Evolutionary conservation across 2,888 invertebrate genomes (phyloP), one percentile per base, ranked within the genome.

Genomic region (Pyralis farinalis): DNA sequence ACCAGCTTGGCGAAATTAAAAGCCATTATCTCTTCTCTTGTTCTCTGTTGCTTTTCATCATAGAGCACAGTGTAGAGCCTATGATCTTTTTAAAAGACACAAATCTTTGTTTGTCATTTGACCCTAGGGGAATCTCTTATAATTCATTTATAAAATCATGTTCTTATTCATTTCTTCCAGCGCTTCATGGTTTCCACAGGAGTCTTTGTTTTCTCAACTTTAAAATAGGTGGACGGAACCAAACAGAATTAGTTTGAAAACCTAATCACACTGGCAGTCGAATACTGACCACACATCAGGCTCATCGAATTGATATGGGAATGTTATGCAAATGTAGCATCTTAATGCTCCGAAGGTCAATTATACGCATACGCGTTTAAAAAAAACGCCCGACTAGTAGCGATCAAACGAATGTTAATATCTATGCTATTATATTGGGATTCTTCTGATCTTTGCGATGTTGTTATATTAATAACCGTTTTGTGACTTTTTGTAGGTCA

Each of bases 291-390:
- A 34, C 34, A 32, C 34, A 42, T 45, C 35, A 30, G 12, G 39
- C 39, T 27, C 33, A 27, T 33, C 39, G 39, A 39, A 39, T 39
- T 28, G 16, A 16, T 39, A 39, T 33, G 20, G 33, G 43, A 42
- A 44, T 39, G 46, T 35, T 49, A 47, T 46, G 49, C 44, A 49
- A 49, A 49, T 47, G 34, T 12, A 34, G 34, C 38, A 29, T 44
- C 29, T 42, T 42, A 46, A 46, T 40, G 37, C 42, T 35, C 29
- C 32, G 39, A 40, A 45, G 40, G 42, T 45, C 42, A 42, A 42
- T 42, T 45, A 40, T 34, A 42, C 31, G 37, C 39, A 31, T 39
- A 29, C 33, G 25, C 25, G 25, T 25, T 39, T 33, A 31, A 31
- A 12, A 31, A 12, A 31, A 12, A 3, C 31, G 31, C 11, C 12